Percentiles rank a stretch among this genome's conserved stretches.
Conservation (phyloP, 2,888 invertebrate species). For the Baccha elongata region DNA sequence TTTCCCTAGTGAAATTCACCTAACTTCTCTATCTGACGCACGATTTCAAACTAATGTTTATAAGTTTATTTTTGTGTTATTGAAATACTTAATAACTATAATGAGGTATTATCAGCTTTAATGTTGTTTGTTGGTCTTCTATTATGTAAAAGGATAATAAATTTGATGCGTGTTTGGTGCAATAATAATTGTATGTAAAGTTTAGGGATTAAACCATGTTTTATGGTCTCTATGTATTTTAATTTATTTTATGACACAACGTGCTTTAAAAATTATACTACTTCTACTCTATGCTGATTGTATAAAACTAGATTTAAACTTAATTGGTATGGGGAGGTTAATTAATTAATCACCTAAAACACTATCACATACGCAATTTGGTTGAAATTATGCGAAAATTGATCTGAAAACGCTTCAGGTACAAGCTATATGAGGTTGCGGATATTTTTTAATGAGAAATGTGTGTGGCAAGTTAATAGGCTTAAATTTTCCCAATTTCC, state of each 20-base stretch:
- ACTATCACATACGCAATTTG: neutral
- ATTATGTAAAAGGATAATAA: conserved; percentile 1
- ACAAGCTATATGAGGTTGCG: neutral
- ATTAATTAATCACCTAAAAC: conserved; percentile 34
- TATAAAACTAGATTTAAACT: neutral
- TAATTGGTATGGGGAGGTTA: conserved; percentile 37
- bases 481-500: conserved; percentile 10
- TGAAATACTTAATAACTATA: neutral
- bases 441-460: conserved; percentile 3
- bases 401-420: conserved; percentile 6
- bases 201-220: conserved; percentile 51
- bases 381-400: conserved; percentile 1
- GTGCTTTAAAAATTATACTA: neutral
- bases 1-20: neutral
- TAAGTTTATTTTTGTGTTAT: neutral
- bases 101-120: neutral
- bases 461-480: neutral
- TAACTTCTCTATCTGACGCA: neutral
- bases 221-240: conserved; percentile 28
- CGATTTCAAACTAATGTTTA: neutral
- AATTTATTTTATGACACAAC: conserved; percentile 60
- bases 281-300: neutral
- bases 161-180: conserved; percentile 2
- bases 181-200: conserved; percentile 7
- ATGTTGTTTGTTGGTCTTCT: neutral